Evolutionary conservation across 2,888 invertebrate genomes (phyloP), one percentile per base, ranked within the genome.

Genomic region (Tinea semifulvella): DNA sequence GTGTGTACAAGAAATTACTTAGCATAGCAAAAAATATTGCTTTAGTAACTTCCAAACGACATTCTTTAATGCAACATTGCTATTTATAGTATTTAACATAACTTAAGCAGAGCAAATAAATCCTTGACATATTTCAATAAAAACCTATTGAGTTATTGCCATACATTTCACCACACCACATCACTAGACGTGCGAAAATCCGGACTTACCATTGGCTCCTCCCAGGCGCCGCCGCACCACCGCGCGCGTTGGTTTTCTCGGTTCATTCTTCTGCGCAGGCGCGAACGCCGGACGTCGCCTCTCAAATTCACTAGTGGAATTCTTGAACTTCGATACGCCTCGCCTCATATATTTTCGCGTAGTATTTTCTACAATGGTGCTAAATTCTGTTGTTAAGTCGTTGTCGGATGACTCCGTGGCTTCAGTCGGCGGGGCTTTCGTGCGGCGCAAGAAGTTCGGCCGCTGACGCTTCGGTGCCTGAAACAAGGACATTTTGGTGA

Each of bases 141-240:
- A 31, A 31, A 13, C 11, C 6, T 14, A 31, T 2, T 31, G 10
- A 31, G 13, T 31, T 14, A 13, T n/a, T n/a, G n/a, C n/a, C n/a
- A n/a, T n/a, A n/a, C 10, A 10, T 25, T 7, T 25, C 25, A 25
- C 25, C n/a, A 22, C 11, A 22, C 11, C 11, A 40, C 22, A 40
- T 22, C 20, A 40, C 22, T 40, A 40, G 16, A 18, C 36, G 8
- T 18, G 40, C 40, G 40, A 40, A 40, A 36, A 39, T 16, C 25
- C 44, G 27, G 36, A 74, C 77, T 79, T 58, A 79, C 79, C 61
- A 58, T 65, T 71, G 53, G 65, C 72, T 67, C 70, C 73, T 48
- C 68, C 68, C 55, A 60, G 60, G 52, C 69, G 58, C 48, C 73
- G 61, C 14, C 76, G 68, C 54, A 62, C 63, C 57, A 71, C 74